These are phyloP conservation scores for Amphiduros pacificus DNA, from an alignment of 2,888 invertebrate genomes.

Conservation along the genomic window DNA sequence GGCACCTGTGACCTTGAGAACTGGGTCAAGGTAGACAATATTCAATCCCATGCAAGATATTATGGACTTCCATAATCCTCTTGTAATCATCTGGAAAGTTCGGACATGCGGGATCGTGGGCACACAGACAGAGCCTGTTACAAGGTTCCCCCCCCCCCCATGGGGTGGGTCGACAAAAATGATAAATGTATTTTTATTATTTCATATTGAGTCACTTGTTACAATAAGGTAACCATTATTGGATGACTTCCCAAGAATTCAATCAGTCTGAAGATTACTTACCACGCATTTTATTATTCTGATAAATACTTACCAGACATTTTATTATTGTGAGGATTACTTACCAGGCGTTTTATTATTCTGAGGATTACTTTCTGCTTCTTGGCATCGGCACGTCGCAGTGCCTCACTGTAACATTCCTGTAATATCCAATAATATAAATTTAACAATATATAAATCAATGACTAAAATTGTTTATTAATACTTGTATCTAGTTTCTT, in stretches of 20 bases:
- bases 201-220: not conserved
- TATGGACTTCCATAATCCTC: no score
- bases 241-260: not conserved
- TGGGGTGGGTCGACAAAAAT: not conserved
- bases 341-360: constrained; percentile 56
- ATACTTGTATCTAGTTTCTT: no score
- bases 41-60: no score
- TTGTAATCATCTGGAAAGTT: no score
- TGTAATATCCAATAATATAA: constrained; percentile 30
- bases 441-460: no score
- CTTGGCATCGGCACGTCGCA: constrained; percentile 51
- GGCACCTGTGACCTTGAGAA: no score
- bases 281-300: constrained; percentile 57
- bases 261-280: constrained; percentile 17
- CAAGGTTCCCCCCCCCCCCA: not conserved
- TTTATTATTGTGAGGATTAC: constrained; percentile 12
- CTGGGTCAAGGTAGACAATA: no score
- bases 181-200: no score
- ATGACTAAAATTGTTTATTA: no score
- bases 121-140: no score
- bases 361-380: constrained; percentile 57
- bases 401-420: constrained; percentile 52
- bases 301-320: constrained; percentile 33
- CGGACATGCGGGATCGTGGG: no score
- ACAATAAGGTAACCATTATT: not conserved